Percentiles rank a stretch among this genome's conserved stretches.
These are phyloP conservation scores for Plebejus argus DNA, from an alignment of 2,888 invertebrate species.

Conservation along the genomic window DNA sequence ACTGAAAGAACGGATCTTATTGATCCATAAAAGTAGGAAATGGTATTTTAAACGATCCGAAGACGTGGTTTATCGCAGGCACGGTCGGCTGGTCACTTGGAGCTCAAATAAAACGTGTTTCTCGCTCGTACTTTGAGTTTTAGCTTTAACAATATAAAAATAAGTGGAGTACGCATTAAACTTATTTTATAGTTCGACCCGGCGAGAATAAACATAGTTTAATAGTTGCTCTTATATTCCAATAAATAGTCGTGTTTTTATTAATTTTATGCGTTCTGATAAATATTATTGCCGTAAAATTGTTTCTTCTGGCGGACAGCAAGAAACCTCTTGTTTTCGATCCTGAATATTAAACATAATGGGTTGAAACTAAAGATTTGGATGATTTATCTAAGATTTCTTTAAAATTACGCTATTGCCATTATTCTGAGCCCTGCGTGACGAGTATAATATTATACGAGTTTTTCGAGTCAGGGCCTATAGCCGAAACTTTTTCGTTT, in stretches of 20 bases:
- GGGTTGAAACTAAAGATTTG: no score
- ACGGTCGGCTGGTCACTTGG: conserved; percentile 30
- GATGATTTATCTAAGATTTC: no score
- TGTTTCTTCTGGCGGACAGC: not conserved
- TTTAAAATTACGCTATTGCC: no score
- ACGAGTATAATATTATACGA: no score
- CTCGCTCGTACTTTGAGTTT: conserved; percentile 23
- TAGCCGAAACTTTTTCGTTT: no score
- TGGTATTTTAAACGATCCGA: conserved; percentile 25
- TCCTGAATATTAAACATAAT: no score
- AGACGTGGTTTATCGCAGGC: conserved; percentile 31
- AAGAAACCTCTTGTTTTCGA: not conserved
- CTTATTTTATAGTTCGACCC: conserved; percentile 24
- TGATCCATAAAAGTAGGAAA: conserved; percentile 24
- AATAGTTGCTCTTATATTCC: not conserved
- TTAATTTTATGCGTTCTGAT: conserved; percentile 10
- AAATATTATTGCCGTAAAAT: not conserved
- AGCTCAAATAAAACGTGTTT: conserved; percentile 31
- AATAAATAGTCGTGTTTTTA: conserved; percentile 25
- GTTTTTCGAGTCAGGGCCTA: no score
- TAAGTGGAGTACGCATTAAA: conserved; percentile 26
- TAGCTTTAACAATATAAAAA: conserved; percentile 31
- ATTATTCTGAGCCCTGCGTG: no score
- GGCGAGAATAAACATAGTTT: not conserved
- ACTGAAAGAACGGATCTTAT: conserved; percentile 11